Evolutionary conservation across 2,888 invertebrate species (phyloP), one percentile per base, ranked within the genome.

Genomic region (Xiphydria camelus): DNA sequence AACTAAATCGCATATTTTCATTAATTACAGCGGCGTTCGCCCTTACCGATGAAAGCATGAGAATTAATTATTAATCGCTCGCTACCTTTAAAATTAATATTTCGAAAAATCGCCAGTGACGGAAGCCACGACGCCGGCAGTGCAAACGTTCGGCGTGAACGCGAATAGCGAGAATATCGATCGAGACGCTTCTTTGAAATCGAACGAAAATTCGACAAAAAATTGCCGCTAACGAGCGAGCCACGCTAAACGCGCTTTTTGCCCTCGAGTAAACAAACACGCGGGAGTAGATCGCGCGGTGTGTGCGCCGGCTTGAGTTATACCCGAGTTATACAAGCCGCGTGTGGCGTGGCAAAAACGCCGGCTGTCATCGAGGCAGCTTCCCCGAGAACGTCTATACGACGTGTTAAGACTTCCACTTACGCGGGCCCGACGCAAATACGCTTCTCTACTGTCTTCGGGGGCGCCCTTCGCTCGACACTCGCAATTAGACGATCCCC

Each of bases 321-420:
- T n/a, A n/a, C n/a, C n/a, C n/a, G n/a, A n/a, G n/a, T n/a, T n/a
- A n/a, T n/a, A 29, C 29, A 29, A 29, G 29, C 29, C 29, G n/a
- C n/a, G n/a, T n/a, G n/a, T n/a, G n/a, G n/a, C n/a, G 29, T 12
- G 12, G 29, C 29, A 29, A 29, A 29, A 29, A 29, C 12, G 12
- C 15, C 6, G 12, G 29, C 29, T 29, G 29, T 29, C 29, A 29
- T 29, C 29, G 29, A 29, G n/a, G 29, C 29, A 29, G 29, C 29
- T 29, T 29, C 12, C n/a, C n/a, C n/a, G n/a, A n/a, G n/a, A n/a
- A 18, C 18, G 17, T 15, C 26, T 39, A 41, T 48, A 55, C 51
- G 58, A 61, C 55, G 60, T 60, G 62, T 57, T 58, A 58, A 63
- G 57, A 55, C 57, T 60, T 59, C 59, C 61, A 62, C 63, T 62